These are phyloP conservation scores for Leptonema lineaticorne DNA, from an alignment of 1,140 invertebrate species.

Conservation along the genomic window DNA sequence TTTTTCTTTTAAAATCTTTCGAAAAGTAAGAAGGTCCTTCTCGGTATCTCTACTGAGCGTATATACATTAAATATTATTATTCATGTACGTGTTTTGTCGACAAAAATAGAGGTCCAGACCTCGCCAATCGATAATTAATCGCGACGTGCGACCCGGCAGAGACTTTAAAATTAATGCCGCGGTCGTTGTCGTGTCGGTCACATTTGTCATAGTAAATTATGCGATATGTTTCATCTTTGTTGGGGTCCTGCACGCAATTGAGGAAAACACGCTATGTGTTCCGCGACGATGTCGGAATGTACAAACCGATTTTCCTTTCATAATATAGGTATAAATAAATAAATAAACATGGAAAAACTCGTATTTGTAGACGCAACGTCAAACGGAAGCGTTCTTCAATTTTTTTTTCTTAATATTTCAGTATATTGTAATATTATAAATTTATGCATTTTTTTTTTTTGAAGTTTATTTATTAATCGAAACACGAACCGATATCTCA, in stretches of 20 bases:
- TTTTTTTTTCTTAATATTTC: too few relatives aligned
- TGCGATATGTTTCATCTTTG: conserved; percentile 41
- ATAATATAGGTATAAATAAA: too few relatives aligned
- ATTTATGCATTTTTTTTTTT: not conserved
- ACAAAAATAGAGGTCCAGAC: too few relatives aligned
- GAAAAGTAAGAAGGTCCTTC: too few relatives aligned
- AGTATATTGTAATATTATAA: not conserved
- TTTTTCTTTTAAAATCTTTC: too few relatives aligned
- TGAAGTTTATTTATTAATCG: not conserved
- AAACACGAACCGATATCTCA: too few relatives aligned
- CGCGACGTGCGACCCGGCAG: conserved; percentile 30
- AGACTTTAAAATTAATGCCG: conserved; percentile 38
- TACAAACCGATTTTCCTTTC: not conserved
- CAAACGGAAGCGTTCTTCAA: not conserved
- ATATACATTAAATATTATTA: too few relatives aligned
- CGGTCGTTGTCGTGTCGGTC: conserved; percentile 30
- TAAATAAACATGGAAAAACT: too few relatives aligned
- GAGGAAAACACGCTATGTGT: conserved; percentile 25
- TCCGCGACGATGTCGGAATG: not conserved
- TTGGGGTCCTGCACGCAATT: conserved; percentile 21
- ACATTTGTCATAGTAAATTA: conserved; percentile 42
- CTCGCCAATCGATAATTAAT: conserved; percentile 37
- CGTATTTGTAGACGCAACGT: not conserved
- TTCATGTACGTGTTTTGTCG: too few relatives aligned
- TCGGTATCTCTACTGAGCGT: too few relatives aligned